A percentile compares a stretch with the other conserved stretches of the same genome.
These are phyloP conservation scores for Bimastos eiseni DNA, from an alignment of 2,888 invertebrate species.

Conservation along the genomic window DNA sequence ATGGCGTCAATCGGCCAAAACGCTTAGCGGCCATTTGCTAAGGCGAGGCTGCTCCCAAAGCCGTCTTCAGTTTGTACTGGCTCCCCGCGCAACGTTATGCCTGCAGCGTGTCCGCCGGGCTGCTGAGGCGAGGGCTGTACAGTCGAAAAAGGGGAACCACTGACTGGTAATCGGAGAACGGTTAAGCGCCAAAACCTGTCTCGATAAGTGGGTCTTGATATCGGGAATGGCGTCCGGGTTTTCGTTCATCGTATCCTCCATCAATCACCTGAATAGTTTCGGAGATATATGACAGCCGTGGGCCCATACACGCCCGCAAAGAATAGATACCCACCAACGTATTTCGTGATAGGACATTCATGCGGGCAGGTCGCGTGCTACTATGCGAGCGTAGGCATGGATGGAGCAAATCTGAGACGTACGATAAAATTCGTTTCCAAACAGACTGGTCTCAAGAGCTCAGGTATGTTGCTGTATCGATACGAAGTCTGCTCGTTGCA, in stretches of 20 bases:
- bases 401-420: background rate
- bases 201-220: conserved; percentile 14
- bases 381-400: background rate
- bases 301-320: background rate
- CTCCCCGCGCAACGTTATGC: background rate
- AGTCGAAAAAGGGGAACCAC: background rate
- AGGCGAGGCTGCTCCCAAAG: background rate
- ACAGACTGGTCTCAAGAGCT: background rate
- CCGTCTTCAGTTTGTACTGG: background rate
- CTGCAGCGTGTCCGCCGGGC: background rate
- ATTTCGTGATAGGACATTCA: conserved; percentile 13
- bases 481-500: background rate
- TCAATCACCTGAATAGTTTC: background rate
- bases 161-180: background rate
- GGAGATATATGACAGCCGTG: background rate
- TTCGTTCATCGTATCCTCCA: background rate
- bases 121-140: background rate
- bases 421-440: background rate
- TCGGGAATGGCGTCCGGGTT: background rate
- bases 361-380: background rate
- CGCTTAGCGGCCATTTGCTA: background rate
- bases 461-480: background rate
- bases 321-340: background rate
- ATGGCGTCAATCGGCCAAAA: background rate
- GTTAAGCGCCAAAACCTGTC: conserved; percentile 16